Evolutionary conservation across 2,113 vertebrate species (phyloP).

Genomic region (Channa maculata): DNA sequence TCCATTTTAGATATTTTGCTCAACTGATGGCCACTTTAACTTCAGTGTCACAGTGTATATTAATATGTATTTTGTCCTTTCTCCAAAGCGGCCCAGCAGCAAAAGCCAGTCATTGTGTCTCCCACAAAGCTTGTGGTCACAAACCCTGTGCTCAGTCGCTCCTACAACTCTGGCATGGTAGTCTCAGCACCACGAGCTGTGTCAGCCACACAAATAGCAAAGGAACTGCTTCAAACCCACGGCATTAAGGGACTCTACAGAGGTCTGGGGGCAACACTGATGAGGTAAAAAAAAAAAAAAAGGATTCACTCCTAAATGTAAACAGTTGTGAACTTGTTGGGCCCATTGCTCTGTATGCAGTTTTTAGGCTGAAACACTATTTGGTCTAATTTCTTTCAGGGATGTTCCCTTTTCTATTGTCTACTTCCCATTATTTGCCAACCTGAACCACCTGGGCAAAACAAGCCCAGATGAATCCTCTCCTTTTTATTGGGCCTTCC

Average conservation of each 20-base stretch:
- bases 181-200: constrained; percentile 57
- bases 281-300: constrained; percentile 75
- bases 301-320: too few species aligned
- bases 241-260: constrained; percentile 86
- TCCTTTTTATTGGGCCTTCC: constrained; percentile 86
- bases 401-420: constrained; percentile 88
- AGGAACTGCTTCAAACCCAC: constrained; percentile 79
- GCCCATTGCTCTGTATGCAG: neutral
- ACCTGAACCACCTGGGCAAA: constrained; percentile 83
- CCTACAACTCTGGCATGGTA: constrained; percentile 78
- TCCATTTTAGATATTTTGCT: neutral
- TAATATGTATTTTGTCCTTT: neutral
- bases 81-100: constrained; percentile 80
- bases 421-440: constrained; percentile 88
- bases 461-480: constrained; percentile 62
- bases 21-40: neutral
- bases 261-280: constrained; percentile 85
- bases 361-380: neutral
- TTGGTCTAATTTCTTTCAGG: constrained; percentile 62
- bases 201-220: constrained; percentile 85
- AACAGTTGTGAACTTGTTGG: neutral
- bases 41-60: neutral
- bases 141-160: constrained; percentile 79
- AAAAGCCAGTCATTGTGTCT: constrained; percentile 73
- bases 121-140: constrained; percentile 76